Base-by-base conservation (phyloP, 2,888 invertebrate species). In the Synanthedon formicaeformis region DNA sequence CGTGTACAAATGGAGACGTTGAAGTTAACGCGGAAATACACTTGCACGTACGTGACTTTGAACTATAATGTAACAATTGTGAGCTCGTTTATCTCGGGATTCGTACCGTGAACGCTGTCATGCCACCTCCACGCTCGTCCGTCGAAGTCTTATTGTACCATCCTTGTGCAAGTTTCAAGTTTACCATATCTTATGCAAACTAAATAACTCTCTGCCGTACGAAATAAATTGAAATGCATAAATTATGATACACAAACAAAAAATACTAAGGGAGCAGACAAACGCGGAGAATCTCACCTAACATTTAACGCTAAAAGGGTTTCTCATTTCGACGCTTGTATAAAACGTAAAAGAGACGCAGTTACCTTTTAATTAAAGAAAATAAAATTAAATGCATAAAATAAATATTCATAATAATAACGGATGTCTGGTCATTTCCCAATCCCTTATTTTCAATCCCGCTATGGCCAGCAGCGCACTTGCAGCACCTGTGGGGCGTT, bases 31-130 rank as follows among this genome's bases (percentile, higher is more conserved):
- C 71, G 73, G 71, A 71, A 70, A 64, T 67, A 55, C 59, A 52
- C 34, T 27, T 59, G 58, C 59, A 57, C 62, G 59, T 69, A 72
- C 71, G 70, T 71, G 71, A 69, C 70, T 69, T 61, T 60, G 60
- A 59, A 59, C 62, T 57, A 60, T 66, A 66, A 62, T 57, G 62
- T 60, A 57, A 58, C 58, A 56, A 58, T 59, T 61, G 59, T 60
- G 57, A 48, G 27, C 49, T 50, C 54, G 51, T 56, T 54, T 56
- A 54, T 56, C 54, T 54, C 34, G 50, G 23, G 52, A 52, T 52
- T 53, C 49, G 52, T 49, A 54, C 41, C 52, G 54, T 40, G 54
- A 50, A 54, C 51, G 54, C 51, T 53, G 54, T 54, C 41, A 41
- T 51, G 49, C 52, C 60, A 57, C 65, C 60, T 60, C 64, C 61